Evolutionary conservation across 2,113 vertebrate species (phyloP).

Genomic region (Notechis scutatus): DNA sequence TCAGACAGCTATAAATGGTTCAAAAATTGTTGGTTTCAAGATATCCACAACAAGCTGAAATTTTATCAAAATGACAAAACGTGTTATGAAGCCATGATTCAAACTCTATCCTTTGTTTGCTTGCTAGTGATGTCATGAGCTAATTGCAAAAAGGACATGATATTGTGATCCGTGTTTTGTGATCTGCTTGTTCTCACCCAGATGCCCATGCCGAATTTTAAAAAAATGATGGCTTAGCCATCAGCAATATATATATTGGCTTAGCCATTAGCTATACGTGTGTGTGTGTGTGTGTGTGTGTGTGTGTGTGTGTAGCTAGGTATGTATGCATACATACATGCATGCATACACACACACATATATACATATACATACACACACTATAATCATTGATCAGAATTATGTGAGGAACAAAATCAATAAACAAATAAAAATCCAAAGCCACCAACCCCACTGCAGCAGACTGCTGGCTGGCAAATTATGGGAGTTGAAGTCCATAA

Average conservation of each 20-base stretch:
- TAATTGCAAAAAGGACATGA: background rate
- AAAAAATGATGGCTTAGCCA: background rate
- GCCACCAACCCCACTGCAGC: background rate
- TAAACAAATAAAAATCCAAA: background rate
- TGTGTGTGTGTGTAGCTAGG: no score
- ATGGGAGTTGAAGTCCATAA: background rate
- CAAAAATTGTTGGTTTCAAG: background rate
- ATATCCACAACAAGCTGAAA: background rate
- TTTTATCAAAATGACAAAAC: background rate
- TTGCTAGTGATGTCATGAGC: background rate
- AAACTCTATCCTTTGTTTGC: background rate
- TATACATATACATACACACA: background rate
- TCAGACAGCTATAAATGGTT: background rate
- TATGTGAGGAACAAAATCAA: background rate
- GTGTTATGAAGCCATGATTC: background rate
- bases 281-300: no score
- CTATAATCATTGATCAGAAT: background rate
- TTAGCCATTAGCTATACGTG: no score
- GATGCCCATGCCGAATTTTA: background rate
- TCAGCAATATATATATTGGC: no score
- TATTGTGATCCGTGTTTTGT: background rate
- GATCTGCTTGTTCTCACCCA: background rate
- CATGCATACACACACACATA: accelerated
- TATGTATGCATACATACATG: no score
- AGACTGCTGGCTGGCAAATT: background rate